Base-by-base conservation (phyloP, 1,140 invertebrate species). In the Conus ventricosus region DNA sequence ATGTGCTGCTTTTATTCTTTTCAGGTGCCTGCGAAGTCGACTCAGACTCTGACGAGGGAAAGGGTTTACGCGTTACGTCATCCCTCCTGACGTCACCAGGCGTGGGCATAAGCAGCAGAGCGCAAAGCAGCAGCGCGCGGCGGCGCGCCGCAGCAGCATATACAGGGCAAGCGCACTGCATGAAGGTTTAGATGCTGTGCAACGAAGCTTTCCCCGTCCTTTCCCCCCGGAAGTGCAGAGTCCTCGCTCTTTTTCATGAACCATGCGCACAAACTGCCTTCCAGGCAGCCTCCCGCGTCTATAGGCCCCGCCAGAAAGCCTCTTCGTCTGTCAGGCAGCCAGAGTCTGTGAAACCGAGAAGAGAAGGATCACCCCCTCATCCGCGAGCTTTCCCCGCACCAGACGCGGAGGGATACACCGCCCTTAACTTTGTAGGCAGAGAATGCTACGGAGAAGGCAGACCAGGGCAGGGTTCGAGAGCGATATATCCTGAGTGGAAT, bases 51-150 rank as follows among this genome's bases (percentile, higher is more conserved):
- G 67, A 20, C 15, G 51, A 54, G 4, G 51, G 39, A 53, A 23
- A 53, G 17, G 39, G n/a, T n/a, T n/a, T 54, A 51, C 80, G 39
- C 80, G 80, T 81, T 53, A 54, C 80, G 80, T 81, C 80, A 81
- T 23, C 39, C 11, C 4, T 13, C 15, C 6, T 23, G 80, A 81
- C 80, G 51, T 54, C 80, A 81, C 80, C 80, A 0, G 20, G 80
- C 80, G 39, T 8, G 11, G n/a, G 80, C 80, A 54, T 8, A 23
- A 81, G 51, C 39, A 81, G 80, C 80, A 80, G 76, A 39, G 39
- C 39, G 39, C 39, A 39, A 2, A 23, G 17, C 39, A 25, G 51
- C 51, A 54, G 80, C 51, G 17, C n/a, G 17, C 39, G 23, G 51
- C 51, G 51, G 13, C n/a, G n/a, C n/a, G n/a, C n/a, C n/a, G 17